Base-by-base conservation (phyloP, 2,888 invertebrate species). In the Macaria liturata region DNA sequence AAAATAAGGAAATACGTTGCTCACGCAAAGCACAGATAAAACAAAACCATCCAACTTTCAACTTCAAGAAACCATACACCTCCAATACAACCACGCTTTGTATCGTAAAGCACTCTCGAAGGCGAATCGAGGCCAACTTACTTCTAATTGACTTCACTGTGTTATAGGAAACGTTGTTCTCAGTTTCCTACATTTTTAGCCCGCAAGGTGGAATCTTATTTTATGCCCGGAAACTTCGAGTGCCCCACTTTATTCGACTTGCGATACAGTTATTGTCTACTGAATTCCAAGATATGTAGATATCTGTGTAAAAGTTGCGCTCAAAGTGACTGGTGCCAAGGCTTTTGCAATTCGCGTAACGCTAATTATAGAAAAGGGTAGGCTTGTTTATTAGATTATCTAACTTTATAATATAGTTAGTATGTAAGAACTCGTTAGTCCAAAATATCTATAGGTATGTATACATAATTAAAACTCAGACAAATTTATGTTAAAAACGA, bases 181-280 rank as follows among this genome's bases (percentile, higher is more conserved):
- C n/a, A 32, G 49, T 40, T 66, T 69, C 70, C 75, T 56, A 70
- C 75, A 70, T 71, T 78, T 79, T 79, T 77, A 72, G 70, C 70
- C 71, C 63, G 62, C 59, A 59, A 65, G 72, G 67, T 64, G 68
- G 69, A 72, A 71, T 69, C 70, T 70, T 68, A 65, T 74, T 77
- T 73, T 74, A 72, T 75, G 71, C 68, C 47, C 64, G 65, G 70
- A 73, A 75, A 75, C 66, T 76, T 75, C 68, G 60, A 62, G 63
- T 67, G 61, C 64, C 53, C 54, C 61, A 64, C 62, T 67, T 66
- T 69, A 69, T 67, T 62, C 59, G 56, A 54, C 54, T 52, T 57
- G 56, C 46, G 61, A 61, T 61, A 58, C 62, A 62, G 57, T 59
- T 64, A 64, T 64, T 62, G 61, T 65, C 61, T 53, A 48, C 48